Evolutionary conservation across 2,797 vertebrate genomes (phyloP).

Genomic region (Fratercula arctica): DNA sequence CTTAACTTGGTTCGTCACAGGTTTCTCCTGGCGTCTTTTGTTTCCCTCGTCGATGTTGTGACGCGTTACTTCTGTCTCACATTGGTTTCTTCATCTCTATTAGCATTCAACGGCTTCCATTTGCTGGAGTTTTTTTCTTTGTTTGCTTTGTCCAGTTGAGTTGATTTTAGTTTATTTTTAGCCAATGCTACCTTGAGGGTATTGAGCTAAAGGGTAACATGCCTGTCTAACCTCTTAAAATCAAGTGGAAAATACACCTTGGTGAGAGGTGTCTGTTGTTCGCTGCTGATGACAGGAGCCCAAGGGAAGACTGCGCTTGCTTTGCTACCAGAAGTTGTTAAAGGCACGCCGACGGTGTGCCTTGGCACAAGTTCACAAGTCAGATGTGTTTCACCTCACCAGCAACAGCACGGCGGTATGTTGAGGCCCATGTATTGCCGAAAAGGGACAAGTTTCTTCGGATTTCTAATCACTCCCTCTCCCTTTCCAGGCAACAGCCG

Average conservation of each 20-base stretch:
- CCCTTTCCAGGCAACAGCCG: background rate
- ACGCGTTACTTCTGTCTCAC: background rate
- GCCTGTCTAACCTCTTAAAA: background rate
- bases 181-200: background rate
- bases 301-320: background rate
- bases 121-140: background rate
- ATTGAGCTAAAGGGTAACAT: background rate
- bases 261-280: background rate
- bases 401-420: background rate
- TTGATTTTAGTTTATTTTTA: background rate
- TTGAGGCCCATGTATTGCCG: background rate
- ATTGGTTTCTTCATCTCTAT: background rate
- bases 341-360: background rate
- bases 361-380: background rate
- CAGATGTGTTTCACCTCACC: background rate
- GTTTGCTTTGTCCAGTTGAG: background rate
- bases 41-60: background rate
- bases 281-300: background rate
- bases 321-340: background rate
- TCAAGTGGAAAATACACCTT: background rate
- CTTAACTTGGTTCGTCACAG: background rate
- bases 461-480: accelerated
- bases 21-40: background rate
- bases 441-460: background rate
- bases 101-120: accelerated